Base-by-base conservation (phyloP, 1,140 invertebrate genomes). In the Drosophila lini region DNA sequence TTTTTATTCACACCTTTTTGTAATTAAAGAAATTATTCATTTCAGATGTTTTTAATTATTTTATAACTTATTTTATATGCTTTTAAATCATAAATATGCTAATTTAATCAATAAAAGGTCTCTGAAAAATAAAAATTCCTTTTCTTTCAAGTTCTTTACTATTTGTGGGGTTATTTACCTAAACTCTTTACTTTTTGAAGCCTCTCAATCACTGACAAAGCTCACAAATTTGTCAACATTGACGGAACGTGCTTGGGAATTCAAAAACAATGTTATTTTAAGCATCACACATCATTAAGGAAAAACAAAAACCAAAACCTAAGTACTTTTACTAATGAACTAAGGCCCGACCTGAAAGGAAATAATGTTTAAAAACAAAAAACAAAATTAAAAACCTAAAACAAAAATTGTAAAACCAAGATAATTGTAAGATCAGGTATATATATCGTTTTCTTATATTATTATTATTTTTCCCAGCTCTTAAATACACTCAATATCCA, bases 181-280 rank as follows among this genome's bases (percentile, higher is more conserved):
- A 16, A 58, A 6, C 19, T 32, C n/a, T 19, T 6, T 10, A 19
- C n/a, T 3, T 5, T 11, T 25, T 36, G 0, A 60, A 61, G n/a
- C 6, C n/a, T 6, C n/a, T 42, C 28, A 34, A 44, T 61, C 19
- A 13, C 32, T 11, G 3, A 34, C 16, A 15, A 22, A 42, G 11
- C 55, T 11, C 6, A 28, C 16, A 25, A 32, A 25, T 15, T 42
- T 25, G 19, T 60, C 19, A 60, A 42, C 36, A 61, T 44, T 61
- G 41, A 61, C 40, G 11, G 40, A 45, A 64, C 62, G 62, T 64
- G 62, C 31, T 34, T n/a, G 16, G 62, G 22, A 61, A 64, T 64
- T 34, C 1, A 15, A 28, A 64, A 61, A 34, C 31, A 22, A 5
- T 19, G 9, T 19, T 34, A 22, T 6, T 40, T 22, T 6, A 59